Conservation (phyloP, 2,113 vertebrate species). For the human region GRCh38 chr1:30029501-30030000, state of each 20-base stretch:
- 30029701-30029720: neutral
- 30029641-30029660: neutral
- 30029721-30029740: neutral
- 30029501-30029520: neutral
- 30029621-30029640: neutral
- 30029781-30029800: neutral
- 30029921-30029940: neutral
- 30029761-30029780: neutral
- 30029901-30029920: neutral
- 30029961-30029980: neutral
- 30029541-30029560: neutral
- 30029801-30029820: neutral
- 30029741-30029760: neutral
- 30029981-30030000: neutral
- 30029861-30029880: neutral
- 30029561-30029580: neutral
- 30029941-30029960: neutral
- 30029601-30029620: neutral
- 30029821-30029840: neutral
- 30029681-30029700: neutral
- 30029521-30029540: neutral
- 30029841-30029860: too few relatives aligned
- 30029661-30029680: neutral
- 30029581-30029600: neutral
- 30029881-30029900: neutral